These are phyloP conservation scores for Amphiura filiformis DNA, from an alignment of 35 echinoderm and acorn worm genomes.

Conservation along the genomic window DNA sequence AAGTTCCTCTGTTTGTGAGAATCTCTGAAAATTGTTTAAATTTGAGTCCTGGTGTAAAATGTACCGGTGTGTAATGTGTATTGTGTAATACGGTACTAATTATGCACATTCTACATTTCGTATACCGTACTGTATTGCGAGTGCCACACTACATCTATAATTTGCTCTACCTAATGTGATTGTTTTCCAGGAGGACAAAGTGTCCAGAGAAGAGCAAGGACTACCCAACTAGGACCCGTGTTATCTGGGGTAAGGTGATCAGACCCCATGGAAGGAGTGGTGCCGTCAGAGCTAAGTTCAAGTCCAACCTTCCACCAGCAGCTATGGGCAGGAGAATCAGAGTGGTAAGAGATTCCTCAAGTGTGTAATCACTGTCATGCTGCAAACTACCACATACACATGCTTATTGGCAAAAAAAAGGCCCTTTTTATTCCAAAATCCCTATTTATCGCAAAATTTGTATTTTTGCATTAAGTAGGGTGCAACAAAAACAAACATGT, in stretches of 20 bases:
- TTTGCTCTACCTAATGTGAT: too few species aligned
- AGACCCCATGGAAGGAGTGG: conserved; percentile 94
- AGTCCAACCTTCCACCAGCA: conserved; percentile 85
- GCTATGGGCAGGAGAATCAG: conserved; percentile 95
- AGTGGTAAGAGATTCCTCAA: conserved; percentile 64
- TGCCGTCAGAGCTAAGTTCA: conserved; percentile 90
- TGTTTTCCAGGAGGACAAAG: conserved; percentile 61
- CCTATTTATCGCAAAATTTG: neutral
- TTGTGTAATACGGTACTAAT: too few species aligned
- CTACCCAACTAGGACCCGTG: conserved; percentile 69
- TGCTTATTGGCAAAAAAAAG: neutral
- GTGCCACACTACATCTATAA: too few species aligned
- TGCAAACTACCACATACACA: neutral
- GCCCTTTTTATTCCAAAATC: neutral
- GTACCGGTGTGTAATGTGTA: too few species aligned
- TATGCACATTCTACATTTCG: too few species aligned
- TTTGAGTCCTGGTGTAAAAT: too few species aligned
- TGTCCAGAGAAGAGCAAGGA: conserved; percentile 54
- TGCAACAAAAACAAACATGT: neutral
- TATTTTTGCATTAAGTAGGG: too few species aligned
- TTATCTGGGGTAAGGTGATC: conserved; percentile 97
- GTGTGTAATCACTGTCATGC: neutral
- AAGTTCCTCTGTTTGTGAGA: too few species aligned
- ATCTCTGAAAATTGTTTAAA: too few species aligned
- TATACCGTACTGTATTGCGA: too few species aligned